A percentile compares a stretch with the other conserved stretches of the same genome.
Conservation (phyloP, 2,797 vertebrate genomes). For the Mormyrus hasselquistii region DNA sequence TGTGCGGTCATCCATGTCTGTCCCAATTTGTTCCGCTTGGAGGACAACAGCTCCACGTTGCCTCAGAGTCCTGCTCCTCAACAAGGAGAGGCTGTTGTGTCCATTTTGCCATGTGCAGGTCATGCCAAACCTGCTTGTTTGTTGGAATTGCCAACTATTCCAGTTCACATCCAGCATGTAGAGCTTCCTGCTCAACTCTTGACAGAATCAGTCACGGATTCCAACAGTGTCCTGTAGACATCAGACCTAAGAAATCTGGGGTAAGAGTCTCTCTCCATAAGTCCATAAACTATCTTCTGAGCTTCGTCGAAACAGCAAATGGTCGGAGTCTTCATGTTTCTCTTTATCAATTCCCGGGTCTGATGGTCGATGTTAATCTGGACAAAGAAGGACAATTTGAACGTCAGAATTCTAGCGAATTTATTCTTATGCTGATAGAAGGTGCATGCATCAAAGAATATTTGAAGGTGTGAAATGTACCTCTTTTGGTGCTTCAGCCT, state of each 20-base stretch:
- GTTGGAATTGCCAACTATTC: background rate
- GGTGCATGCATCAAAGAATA: background rate
- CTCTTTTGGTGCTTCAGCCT: constrained; percentile 71
- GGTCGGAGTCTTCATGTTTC: constrained; percentile 62
- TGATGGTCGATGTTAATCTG: constrained; percentile 84
- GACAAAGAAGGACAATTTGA: constrained; percentile 28
- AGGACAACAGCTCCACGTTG: background rate
- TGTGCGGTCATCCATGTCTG: background rate
- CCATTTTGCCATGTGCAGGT: background rate
- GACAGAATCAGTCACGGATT: constrained; percentile 41
- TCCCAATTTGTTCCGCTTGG: background rate
- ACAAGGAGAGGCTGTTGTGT: background rate
- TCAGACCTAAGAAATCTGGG: constrained; percentile 73
- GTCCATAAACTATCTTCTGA: constrained; percentile 70
- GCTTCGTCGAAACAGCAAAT: constrained; percentile 69
- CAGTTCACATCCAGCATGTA: background rate
- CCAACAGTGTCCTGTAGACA: constrained; percentile 64
- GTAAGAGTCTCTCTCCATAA: constrained; percentile 84
- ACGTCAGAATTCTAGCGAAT: background rate
- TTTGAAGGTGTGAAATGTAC: constrained; percentile 42
- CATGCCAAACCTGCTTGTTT: background rate
- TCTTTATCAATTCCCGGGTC: constrained; percentile 62
- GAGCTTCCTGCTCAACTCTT: constrained; percentile 33
- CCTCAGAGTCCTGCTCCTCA: background rate
- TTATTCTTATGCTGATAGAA: background rate